Base-by-base conservation (phyloP, 2,113 vertebrate species). In the Tyto alba region DNA sequence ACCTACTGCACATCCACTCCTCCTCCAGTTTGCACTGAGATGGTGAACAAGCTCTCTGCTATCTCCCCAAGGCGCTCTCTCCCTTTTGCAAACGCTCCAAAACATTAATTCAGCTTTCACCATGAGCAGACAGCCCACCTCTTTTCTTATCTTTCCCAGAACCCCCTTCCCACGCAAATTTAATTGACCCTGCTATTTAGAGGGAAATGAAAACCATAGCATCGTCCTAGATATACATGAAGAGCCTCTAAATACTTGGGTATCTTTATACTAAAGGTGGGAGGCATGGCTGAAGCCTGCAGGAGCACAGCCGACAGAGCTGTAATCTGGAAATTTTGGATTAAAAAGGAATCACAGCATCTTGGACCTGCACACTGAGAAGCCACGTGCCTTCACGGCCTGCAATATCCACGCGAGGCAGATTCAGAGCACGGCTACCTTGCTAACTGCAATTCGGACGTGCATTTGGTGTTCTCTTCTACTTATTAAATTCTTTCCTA, bases 361-460 rank as follows among this genome's bases (percentile, higher is more conserved):
- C 47, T 43, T 8, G 47, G 80, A 62, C 40, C 52, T 47, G 64
- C n/a, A 41, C 11, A 1, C 1, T 3, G 25, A 66, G 78, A n/a
- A 88, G 64, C 50, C 32, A 11, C 0, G 22, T 3, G n/a, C 30
- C 67, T 41, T 68, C 48, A 3, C 10, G 10, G 11, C 45, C n/a
- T n/a, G 13, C 43, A 53, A 50, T 1, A 26, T 8, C 53, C 0
- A 6, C 67, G 59, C 0, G 0, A 82, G 59, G 36, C 2, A 2
- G 27, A 45, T 15, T 59, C 55, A 29, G 38, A 13, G 11, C n/a
- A 38, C 17, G 27, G 69, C 63, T 15, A 8, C 47, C 40, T 47
- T 9, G 11, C 16, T 45, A 32, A 29, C 45, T 21, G 16, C 48
- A 19, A 5, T 18, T 45, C 48, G 30, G 60, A 62, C 22, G 11